Percentiles rank a stretch among this genome's conserved stretches.
These are phyloP conservation scores for Diceros bicornis DNA, from an alignment of 2,797 vertebrate genomes.

Conservation along the genomic window DNA sequence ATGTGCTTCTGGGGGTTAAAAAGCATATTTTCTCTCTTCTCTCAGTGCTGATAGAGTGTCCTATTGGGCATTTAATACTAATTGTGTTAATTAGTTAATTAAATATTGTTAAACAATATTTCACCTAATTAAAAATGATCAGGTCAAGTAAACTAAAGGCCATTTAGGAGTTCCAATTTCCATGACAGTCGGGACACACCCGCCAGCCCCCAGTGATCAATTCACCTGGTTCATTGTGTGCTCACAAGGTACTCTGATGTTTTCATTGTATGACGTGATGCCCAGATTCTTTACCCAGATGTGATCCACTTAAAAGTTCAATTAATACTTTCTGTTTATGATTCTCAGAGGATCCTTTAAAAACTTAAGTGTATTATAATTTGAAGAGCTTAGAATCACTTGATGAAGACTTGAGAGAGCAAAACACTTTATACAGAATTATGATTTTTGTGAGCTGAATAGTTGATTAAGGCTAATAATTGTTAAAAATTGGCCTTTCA, in stretches of 20 bases:
- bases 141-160: background rate
- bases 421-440: background rate
- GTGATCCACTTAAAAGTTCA: background rate
- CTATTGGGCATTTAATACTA: background rate
- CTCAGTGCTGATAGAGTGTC: background rate
- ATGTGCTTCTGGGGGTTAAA: background rate
- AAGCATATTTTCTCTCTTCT: background rate
- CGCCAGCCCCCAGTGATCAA: background rate
- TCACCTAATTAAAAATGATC: slow-evolving; percentile 16
- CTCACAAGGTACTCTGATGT: background rate
- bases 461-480: background rate
- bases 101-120: slow-evolving; percentile 39
- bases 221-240: background rate
- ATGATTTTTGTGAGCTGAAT: background rate
- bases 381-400: slow-evolving; percentile 37
- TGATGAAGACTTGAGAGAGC: background rate
- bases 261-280: background rate
- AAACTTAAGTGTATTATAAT: background rate
- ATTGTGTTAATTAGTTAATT: background rate
- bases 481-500: slow-evolving; percentile 46
- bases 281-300: background rate
- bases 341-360: background rate
- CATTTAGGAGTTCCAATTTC: background rate
- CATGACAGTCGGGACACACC: background rate
- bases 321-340: background rate